phyloP scores from a whole-genome alignment of 2,797 vertebrate genomes.

The Lutjanus campechanus region DNA sequence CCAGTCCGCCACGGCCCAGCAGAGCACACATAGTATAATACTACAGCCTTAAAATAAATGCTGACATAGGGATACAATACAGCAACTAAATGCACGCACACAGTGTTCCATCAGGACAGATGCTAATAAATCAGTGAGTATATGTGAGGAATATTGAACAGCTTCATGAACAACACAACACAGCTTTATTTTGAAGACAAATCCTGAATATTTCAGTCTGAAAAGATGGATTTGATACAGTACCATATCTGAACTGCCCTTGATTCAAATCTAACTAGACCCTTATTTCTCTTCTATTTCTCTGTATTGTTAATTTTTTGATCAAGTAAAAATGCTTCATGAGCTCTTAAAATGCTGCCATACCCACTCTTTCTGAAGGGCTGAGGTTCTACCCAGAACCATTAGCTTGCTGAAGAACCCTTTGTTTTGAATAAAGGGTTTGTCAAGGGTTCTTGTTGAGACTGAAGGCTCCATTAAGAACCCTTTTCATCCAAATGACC shows the following conservation, averaged over 20 bases:
- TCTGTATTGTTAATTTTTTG: background rate
- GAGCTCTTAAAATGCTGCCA: constrained; percentile 2
- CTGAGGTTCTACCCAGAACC: too few species aligned
- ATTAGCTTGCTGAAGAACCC: too few species aligned
- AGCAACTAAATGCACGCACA: constrained; percentile 33
- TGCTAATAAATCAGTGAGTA: constrained; percentile 19
- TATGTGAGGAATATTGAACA: constrained; percentile 7
- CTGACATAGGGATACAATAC: constrained; percentile 41
- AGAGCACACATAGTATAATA: constrained; percentile 41
- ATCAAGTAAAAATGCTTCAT: constrained; percentile 14
- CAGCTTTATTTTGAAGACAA: background rate
- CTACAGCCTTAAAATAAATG: constrained; percentile 53
- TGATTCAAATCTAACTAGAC: background rate
- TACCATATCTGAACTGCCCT: background rate
- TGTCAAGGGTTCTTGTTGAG: too few species aligned
- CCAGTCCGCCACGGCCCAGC: constrained; percentile 31
- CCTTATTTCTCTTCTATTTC: background rate
- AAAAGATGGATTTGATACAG: background rate
- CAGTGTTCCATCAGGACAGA: background rate
- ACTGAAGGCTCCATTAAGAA: too few species aligned
- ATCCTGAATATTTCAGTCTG: background rate
- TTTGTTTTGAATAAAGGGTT: too few species aligned
- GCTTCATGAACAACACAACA: background rate
- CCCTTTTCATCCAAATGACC: too few species aligned
- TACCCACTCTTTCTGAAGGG: too few species aligned